These are phyloP conservation scores for Hylaeus volcanicus DNA, from an alignment of 1,140 invertebrate genomes.

Conservation along the genomic window DNA sequence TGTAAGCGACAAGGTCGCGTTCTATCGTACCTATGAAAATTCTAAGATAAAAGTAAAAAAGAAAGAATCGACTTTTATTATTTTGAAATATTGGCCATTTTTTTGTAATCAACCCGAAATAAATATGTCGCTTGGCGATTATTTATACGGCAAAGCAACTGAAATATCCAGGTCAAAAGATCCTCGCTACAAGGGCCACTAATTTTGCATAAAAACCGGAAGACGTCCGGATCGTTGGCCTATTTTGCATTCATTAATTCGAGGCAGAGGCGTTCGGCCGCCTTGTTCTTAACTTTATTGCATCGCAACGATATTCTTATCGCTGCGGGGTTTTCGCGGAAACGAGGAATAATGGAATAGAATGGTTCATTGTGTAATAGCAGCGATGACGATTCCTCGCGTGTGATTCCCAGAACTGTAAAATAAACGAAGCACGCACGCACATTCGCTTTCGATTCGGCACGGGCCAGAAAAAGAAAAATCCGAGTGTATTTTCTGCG, in stretches of 20 bases:
- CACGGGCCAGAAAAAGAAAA: neutral
- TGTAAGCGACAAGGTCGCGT: neutral
- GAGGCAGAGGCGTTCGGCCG: neutral
- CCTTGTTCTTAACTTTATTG: constrained; percentile 32
- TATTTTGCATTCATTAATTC: constrained; percentile 43
- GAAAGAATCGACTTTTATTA: no score
- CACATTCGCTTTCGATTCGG: neutral
- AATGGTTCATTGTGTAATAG: constrained; percentile 55
- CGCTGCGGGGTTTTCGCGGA: constrained; percentile 34
- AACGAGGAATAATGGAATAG: constrained; percentile 53
- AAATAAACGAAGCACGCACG: neutral
- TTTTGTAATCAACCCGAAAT: neutral
- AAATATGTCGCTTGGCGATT: neutral
- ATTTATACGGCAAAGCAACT: no score
- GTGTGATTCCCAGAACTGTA: constrained; percentile 21
- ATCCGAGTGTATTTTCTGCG: no score
- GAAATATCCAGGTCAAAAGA: no score
- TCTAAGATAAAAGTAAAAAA: neutral
- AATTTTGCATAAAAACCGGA: constrained; percentile 7
- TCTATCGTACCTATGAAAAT: neutral
- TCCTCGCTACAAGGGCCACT: no score
- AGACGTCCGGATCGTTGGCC: constrained; percentile 7
- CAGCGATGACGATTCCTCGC: constrained; percentile 32
- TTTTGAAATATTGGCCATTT: no score
- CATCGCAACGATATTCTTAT: constrained; percentile 45